Conservation (phyloP, 2,113 vertebrate genomes). For the Lagopus muta region DNA sequence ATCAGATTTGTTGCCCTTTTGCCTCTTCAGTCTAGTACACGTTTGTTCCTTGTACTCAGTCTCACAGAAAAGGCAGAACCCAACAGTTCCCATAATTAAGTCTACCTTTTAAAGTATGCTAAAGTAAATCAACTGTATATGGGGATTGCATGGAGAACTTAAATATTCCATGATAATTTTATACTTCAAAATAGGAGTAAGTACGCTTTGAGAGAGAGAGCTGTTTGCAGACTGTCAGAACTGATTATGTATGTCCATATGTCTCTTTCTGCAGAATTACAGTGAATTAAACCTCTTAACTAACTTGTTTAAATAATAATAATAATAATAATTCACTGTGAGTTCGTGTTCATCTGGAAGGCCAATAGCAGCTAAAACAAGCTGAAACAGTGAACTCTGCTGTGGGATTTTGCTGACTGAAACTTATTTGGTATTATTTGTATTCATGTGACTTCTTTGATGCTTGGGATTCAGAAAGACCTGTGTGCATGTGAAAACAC, state of each 20-base stretch:
- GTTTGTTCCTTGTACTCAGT: neutral
- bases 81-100: neutral
- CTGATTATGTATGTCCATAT: neutral
- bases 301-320: neutral
- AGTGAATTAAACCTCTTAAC: neutral
- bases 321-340: neutral
- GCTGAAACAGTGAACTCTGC: neutral
- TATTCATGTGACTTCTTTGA: neutral
- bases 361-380: neutral
- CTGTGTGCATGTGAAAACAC: rapidly evolving
- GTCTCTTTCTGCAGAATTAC: neutral
- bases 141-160: neutral
- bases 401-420: neutral
- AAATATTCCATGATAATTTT: neutral
- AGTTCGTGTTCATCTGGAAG: neutral
- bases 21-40: neutral
- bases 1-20: neutral
- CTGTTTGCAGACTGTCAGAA: neutral
- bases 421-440: neutral
- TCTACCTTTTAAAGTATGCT: neutral
- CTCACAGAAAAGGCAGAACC: neutral
- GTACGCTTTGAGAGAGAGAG: neutral
- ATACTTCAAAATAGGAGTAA: neutral
- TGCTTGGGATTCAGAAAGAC: neutral
- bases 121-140: neutral